These are phyloP conservation scores for Callosobruchus maculatus DNA, from an alignment of 2,888 invertebrate genomes.

Conservation along the genomic window DNA sequence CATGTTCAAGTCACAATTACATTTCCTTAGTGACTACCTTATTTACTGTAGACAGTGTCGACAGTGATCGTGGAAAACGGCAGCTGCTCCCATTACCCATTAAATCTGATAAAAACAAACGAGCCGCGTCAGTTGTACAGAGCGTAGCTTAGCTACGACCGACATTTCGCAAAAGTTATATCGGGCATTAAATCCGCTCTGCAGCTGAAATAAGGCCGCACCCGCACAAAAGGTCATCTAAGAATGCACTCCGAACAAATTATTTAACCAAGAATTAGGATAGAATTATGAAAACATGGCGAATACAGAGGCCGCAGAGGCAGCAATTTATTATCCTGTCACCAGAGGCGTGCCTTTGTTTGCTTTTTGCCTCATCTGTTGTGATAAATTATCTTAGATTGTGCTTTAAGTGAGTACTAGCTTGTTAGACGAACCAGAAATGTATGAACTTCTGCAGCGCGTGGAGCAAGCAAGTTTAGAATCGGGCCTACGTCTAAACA, in stretches of 20 bases:
- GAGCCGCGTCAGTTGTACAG: too few species aligned
- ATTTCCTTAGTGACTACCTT: too few species aligned
- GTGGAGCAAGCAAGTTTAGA: too few species aligned
- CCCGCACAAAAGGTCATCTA: neutral
- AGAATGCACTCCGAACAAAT: neutral
- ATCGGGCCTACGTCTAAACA: too few species aligned
- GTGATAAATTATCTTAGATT: neutral
- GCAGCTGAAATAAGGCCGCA: neutral
- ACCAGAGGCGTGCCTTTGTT: neutral
- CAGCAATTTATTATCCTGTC: neutral
- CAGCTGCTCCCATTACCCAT: too few species aligned
- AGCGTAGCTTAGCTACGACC: neutral
- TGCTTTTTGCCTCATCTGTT: neutral
- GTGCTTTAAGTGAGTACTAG: neutral
- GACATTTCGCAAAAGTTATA: neutral
- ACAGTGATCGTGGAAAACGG: too few species aligned
- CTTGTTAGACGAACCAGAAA: too few species aligned
- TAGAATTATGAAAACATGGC: neutral
- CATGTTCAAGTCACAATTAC: too few species aligned
- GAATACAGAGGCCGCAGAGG: neutral
- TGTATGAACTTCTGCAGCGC: too few species aligned
- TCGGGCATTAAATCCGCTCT: neutral
- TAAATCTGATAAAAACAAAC: too few species aligned
- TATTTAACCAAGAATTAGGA: neutral
- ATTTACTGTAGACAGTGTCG: too few species aligned